Base-by-base conservation (phyloP, 2,797 vertebrate genomes). In the Chiloscyllium punctatum region DNA sequence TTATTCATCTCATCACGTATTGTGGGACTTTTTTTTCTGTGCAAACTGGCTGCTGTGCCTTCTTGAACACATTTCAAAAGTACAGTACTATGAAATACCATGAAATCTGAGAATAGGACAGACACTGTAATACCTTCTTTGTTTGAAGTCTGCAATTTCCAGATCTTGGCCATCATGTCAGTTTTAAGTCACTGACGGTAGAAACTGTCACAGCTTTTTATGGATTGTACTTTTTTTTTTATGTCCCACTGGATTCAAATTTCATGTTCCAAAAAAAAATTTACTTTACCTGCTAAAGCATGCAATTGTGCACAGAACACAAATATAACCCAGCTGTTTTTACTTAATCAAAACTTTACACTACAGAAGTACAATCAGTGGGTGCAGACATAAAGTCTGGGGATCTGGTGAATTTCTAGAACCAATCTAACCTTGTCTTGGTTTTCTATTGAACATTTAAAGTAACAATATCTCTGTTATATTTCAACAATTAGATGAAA, bases 321-420 rank as follows among this genome's bases (percentile, higher is more conserved):
- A 96, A 97, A 97, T 94, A 87, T 96, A 96, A 96, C 95, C 96
- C 97, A 98, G 97, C 97, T 98, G 97, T 97, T 97, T 97, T 96
- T 95, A 96, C 96, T 98, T 98, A 97, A 96, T 95, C 96, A 96
- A 96, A 94, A 96, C 96, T 97, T 94, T 96, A 96, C 96, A 97
- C 96, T 96, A 96, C 96, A 96, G 96, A 95, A 95, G 96, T 96
- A 96, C 96, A 96, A 96, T 96, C 96, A 95, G 96, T 96, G 96
- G 94, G 96, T 96, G 96, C 95, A 97, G 96, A 96, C 96, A 96
- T 96, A 82, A 94, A 94, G 90, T 96, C 94, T 96, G 96, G 96
- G 96, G 96, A 96, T 96, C 96, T 96, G 96, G 88, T 71, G 94
- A 95, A 96, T 96, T 96, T 97, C 96, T 96, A 77, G 96, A 96